These are phyloP conservation scores for Drosophila demipolita DNA, from an alignment of 2,888 invertebrate genomes.

Conservation along the genomic window DNA sequence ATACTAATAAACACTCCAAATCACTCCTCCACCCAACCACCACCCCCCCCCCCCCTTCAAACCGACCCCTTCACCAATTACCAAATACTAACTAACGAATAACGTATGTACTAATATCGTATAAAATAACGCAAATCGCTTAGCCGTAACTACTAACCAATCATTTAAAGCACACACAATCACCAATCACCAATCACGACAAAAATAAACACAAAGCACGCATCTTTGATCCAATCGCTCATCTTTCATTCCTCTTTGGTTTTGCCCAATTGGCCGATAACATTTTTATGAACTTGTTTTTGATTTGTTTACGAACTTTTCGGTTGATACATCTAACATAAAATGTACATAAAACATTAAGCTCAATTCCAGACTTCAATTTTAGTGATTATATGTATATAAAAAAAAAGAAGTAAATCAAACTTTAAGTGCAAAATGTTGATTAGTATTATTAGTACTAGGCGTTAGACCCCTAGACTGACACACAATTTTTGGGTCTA, in stretches of 20 bases:
- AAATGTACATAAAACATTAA: not conserved
- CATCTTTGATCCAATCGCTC: slow-evolving; percentile 53
- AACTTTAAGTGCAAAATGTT: not conserved
- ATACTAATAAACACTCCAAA: slow-evolving; percentile 12
- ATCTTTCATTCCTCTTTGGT: slow-evolving; percentile 43
- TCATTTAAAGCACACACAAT: slow-evolving; percentile 14
- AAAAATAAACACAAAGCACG: not conserved
- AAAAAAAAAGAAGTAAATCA: not conserved
- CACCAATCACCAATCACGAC: not conserved
- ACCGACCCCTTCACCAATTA: not conserved
- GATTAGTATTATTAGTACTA: not conserved
- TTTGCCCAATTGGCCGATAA: slow-evolving; percentile 33
- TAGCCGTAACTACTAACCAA: slow-evolving; percentile 41
- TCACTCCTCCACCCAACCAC: not conserved
- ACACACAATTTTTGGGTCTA: not conserved
- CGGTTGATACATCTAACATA: slow-evolving; percentile 14
- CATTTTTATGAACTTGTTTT: slow-evolving; percentile 25
- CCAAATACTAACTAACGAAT: slow-evolving; percentile 24
- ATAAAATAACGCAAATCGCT: slow-evolving; percentile 41
- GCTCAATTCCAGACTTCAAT: not conserved
- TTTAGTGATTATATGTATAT: not conserved
- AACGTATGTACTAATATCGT: slow-evolving; percentile 44
- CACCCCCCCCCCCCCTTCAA: not conserved
- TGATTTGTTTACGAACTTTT: slow-evolving; percentile 11
- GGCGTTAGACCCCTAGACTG: not conserved